Evolutionary conservation across 2,113 vertebrate genomes (phyloP), one percentile per base, ranked within the genome.

Genomic region (Chroicocephalus ridibundus): DNA sequence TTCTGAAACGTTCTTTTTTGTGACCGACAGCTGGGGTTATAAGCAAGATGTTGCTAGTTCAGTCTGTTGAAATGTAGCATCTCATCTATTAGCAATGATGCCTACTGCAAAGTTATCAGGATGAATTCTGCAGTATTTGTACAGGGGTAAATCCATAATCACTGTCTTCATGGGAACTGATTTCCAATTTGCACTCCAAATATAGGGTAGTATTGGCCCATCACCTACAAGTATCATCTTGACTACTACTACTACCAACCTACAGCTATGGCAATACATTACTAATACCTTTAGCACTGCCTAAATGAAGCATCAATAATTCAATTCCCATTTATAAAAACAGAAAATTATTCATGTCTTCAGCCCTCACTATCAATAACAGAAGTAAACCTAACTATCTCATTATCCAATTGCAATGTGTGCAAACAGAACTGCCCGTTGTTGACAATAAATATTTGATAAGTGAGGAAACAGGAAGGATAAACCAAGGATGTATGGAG

Each of bases 381-480:
- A 93, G 94, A 97, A 97, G 94, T 97, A 97, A 98, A 98, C 95
- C 95, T 96, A 97, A 98, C 98, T 96, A 96, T 97, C 97, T 98
- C 98, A 98, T 98, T 98, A 98, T 97, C 97, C 98, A 96, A 97
- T 98, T 98, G 96, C 97, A 98, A 95, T 98, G 95, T 98, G 96
- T 97, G 98, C 97, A 98, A 98, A 98, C 96, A 98, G 91, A 98
- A 98, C 98, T 98, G 98, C 95, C 98, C 96, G 4, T 96, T 98
- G 98, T 98, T 98, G 97, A 98, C 96, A 96, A 98, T 98, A 98
- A 98, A 98, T 98, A 97, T 98, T 98, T 98, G 95, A 98, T 98
- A 97, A 98, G 96, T 58, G 70, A 97, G 94, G 95, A 97, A 97
- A 97, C 90, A 97, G 86, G 94, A 98, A 98, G 97, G 98, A 96